phyloP scores from a whole-genome alignment of 2,113 vertebrate genomes.

The Carassius auratus region DNA sequence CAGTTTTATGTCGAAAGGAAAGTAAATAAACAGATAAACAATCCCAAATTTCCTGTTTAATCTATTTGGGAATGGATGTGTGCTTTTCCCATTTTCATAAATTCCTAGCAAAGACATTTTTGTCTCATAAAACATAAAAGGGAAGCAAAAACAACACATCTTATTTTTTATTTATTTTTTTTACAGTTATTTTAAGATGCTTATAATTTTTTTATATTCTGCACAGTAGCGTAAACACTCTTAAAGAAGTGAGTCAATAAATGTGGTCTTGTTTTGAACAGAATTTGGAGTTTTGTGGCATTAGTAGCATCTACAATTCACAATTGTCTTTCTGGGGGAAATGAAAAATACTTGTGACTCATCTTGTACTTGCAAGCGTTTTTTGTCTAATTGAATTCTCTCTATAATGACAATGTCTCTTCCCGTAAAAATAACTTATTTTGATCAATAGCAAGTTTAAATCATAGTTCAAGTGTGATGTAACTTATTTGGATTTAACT shows the following conservation, averaged over 20 bases:
- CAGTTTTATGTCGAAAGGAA: neutral
- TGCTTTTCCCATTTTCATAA: neutral
- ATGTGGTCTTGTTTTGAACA: neutral
- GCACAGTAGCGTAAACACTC: neutral
- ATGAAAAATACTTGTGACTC: neutral
- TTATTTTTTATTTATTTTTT: neutral
- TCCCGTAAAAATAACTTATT: neutral
- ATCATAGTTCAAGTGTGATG: neutral
- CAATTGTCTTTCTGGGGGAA: too few species aligned
- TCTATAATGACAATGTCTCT: neutral
- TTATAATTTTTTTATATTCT: neutral
- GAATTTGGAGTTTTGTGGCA: neutral
- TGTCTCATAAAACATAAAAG: neutral
- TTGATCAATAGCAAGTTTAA: neutral
- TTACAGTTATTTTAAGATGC: neutral
- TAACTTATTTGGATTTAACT: neutral
- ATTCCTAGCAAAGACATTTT: constrained; percentile 1
- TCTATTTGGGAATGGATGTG: neutral
- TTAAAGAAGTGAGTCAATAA: neutral
- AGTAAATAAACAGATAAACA: constrained; percentile 17
- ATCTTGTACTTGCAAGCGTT: neutral
- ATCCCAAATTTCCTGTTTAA: neutral
- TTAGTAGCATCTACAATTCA: neutral
- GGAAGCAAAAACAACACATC: neutral
- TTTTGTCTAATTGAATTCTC: neutral